phyloP scores from a whole-genome alignment of 2,797 vertebrate species.

The Pipistrellus pipistrellus region DNA sequence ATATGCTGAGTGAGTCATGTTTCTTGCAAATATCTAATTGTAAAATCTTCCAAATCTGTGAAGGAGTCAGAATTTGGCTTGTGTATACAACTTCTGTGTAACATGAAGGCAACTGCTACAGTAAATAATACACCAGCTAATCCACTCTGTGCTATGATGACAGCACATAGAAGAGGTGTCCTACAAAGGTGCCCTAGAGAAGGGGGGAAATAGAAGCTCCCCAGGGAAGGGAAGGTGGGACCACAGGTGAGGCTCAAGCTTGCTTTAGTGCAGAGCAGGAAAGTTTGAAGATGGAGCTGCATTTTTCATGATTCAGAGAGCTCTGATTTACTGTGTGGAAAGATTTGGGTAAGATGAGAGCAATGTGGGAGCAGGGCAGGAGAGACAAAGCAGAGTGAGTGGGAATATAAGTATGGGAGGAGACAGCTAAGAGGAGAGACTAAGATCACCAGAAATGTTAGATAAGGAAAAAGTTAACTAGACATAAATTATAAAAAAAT shows the following conservation, averaged over 20 bases:
- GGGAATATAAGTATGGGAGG: neutral
- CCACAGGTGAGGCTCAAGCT: neutral
- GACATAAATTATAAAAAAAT: neutral
- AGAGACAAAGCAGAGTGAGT: neutral
- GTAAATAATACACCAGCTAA: neutral
- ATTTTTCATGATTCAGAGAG: constrained; percentile 11
- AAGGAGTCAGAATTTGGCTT: constrained; percentile 21
- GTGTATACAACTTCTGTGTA: neutral
- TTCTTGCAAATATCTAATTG: constrained; percentile 32
- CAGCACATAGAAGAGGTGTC: neutral
- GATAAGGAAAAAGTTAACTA: neutral
- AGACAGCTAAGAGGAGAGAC: neutral
- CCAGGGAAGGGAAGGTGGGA: neutral
- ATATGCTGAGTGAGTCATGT: neutral
- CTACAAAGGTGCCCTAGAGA: neutral
- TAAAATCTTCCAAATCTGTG: constrained; percentile 24
- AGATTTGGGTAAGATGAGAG: neutral
- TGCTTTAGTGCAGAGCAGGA: neutral
- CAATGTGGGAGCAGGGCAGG: neutral
- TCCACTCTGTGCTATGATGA: too few species aligned
- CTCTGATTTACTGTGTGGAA: neutral
- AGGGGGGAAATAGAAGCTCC: neutral
- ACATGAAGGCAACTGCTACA: neutral
- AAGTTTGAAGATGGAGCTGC: neutral
- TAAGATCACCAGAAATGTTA: neutral